Conservation (phyloP, 2,888 invertebrate genomes). For the Ennomos quercinarius region DNA sequence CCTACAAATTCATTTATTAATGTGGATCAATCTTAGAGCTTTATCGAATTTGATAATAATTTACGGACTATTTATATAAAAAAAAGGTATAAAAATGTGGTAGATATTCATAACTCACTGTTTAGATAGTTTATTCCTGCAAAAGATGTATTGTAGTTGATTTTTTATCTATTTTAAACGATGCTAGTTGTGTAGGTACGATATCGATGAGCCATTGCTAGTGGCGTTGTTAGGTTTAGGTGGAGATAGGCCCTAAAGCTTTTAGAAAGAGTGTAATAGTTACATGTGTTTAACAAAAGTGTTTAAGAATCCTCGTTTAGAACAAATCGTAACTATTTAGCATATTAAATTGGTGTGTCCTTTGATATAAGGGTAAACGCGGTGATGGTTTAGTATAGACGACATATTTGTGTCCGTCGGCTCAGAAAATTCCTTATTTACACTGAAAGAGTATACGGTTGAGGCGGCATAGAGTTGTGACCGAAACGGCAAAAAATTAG, state of each 20-base stretch:
- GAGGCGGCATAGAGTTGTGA: slow-evolving; percentile 5
- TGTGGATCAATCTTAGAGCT: slow-evolving; percentile 85
- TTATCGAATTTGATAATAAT: slow-evolving; percentile 86
- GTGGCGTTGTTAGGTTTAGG: slow-evolving; percentile 62
- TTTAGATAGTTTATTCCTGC: slow-evolving; percentile 74
- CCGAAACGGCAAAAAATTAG: neutral
- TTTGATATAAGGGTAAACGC: slow-evolving; percentile 44
- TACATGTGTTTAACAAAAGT: slow-evolving; percentile 59
- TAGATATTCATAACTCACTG: slow-evolving; percentile 68
- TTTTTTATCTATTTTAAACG: slow-evolving; percentile 78
- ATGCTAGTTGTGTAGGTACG: slow-evolving; percentile 75
- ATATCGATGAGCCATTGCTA: slow-evolving; percentile 56
- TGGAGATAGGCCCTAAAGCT: slow-evolving; percentile 70
- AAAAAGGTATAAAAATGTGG: slow-evolving; percentile 51
- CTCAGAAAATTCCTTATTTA: slow-evolving; percentile 11
- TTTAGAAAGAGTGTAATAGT: slow-evolving; percentile 74
- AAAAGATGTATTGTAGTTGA: slow-evolving; percentile 68
- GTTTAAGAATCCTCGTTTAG: slow-evolving; percentile 70
- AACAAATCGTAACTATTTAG: slow-evolving; percentile 69
- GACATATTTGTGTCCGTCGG: slow-evolving; percentile 9
- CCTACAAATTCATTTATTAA: slow-evolving; percentile 71
- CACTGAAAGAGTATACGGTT: slow-evolving; percentile 26
- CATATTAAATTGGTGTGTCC: slow-evolving; percentile 68
- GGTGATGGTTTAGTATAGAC: slow-evolving; percentile 44
- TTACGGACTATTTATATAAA: slow-evolving; percentile 80